Conservation (phyloP, 2,113 vertebrate species). For the Madoqua kirkii region DNA sequence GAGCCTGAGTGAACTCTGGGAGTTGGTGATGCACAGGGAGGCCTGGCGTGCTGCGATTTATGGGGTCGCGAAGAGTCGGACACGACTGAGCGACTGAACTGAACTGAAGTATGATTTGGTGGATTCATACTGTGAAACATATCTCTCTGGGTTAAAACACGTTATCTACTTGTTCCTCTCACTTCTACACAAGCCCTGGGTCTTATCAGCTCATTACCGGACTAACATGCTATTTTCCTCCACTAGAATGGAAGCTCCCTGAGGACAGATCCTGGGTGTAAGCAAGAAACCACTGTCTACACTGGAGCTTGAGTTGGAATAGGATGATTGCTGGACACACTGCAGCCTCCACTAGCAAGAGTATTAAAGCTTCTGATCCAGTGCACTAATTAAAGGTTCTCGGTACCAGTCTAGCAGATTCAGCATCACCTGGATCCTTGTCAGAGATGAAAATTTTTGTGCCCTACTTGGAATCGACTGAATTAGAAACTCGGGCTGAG, state of each 20-base stretch:
- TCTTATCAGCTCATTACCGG: neutral
- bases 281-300: neutral
- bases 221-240: neutral
- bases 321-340: neutral
- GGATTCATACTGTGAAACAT: neutral
- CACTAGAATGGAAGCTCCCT: neutral
- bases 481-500: neutral
- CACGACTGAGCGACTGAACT: too few species aligned
- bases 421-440: neutral
- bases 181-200: neutral
- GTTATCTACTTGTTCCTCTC: neutral
- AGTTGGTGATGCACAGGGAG: too few species aligned
- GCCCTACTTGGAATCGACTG: neutral
- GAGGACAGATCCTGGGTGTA: neutral
- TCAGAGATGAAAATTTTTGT: neutral
- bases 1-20: too few species aligned
- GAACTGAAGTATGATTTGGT: neutral
- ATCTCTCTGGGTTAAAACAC: constrained; percentile 4
- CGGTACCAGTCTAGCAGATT: neutral
- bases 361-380: neutral
- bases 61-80: too few species aligned
- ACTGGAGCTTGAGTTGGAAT: neutral
- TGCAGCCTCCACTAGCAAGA: neutral
- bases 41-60: too few species aligned
- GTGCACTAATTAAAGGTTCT: neutral